These are phyloP conservation scores for Chelon labrosus DNA, from an alignment of 2,797 vertebrate species.

Conservation along the genomic window DNA sequence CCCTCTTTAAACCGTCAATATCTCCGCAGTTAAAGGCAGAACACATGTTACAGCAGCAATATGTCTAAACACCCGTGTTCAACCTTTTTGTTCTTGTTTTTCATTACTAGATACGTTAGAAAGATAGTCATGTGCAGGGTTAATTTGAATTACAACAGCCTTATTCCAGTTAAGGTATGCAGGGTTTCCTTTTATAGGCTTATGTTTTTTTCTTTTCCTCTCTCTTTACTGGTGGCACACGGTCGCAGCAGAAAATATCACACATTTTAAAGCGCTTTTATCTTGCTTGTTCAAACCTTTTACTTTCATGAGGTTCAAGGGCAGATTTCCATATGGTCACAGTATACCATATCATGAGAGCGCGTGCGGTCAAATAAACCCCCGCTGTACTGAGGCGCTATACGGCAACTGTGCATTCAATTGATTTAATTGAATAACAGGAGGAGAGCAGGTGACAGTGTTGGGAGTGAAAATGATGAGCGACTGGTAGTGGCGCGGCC, in stretches of 20 bases:
- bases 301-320: conserved; percentile 55
- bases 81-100: conserved; percentile 34
- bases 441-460: conserved; percentile 75
- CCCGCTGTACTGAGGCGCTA: conserved; percentile 30
- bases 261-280: conserved; percentile 56
- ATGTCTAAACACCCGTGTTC: conserved; percentile 12
- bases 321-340: conserved; percentile 47
- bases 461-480: conserved; percentile 78
- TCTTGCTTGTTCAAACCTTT: conserved; percentile 51
- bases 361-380: conserved; percentile 50
- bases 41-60: conserved; percentile 14
- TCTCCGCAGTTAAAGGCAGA: conserved; percentile 3
- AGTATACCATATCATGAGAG: conserved; percentile 42
- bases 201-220: conserved; percentile 1
- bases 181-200: conserved; percentile 42
- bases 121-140: conserved; percentile 4
- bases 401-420: conserved; percentile 63
- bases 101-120: conserved; percentile 8
- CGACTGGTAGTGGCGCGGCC: conserved; percentile 67
- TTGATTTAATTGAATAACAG: conserved; percentile 81
- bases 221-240: conserved; percentile 23
- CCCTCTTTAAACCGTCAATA: conserved; percentile 9
- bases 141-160: conserved; percentile 44
- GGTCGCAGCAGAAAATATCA: conserved; percentile 40
- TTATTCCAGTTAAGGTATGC: conserved; percentile 21